These are phyloP conservation scores for Callionymus lyra DNA, from an alignment of 2,113 vertebrate genomes.

Conservation along the genomic window DNA sequence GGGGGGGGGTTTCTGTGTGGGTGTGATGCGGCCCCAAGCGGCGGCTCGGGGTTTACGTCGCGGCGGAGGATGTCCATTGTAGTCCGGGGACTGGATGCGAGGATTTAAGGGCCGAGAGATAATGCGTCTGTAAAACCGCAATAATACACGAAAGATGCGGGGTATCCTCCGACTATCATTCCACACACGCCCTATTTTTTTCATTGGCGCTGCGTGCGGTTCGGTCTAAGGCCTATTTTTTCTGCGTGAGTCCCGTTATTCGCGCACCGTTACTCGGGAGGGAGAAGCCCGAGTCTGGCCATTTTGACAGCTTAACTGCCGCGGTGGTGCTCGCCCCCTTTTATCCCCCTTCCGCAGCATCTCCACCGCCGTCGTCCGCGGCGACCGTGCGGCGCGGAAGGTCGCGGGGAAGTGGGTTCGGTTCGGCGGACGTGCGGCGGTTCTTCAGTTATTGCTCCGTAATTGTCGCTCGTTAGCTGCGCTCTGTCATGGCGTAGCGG, in stretches of 20 bases:
- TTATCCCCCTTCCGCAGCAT: constrained; percentile 1
- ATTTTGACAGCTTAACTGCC: constrained; percentile 54
- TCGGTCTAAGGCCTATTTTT: background rate
- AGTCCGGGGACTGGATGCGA: constrained; percentile 61
- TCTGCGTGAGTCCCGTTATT: background rate
- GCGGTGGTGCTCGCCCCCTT: constrained; percentile 16
- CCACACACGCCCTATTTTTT: background rate
- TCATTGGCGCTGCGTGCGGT: background rate
- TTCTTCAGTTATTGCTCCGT: background rate
- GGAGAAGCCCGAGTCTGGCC: constrained; percentile 34
- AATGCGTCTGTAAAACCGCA: constrained; percentile 21
- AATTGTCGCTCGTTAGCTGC: no score
- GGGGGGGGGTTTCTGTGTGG: background rate
- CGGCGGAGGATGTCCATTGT: constrained; percentile 67
- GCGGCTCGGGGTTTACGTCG: constrained; percentile 33
- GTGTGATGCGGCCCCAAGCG: constrained; percentile 7
- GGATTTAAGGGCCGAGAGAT: constrained; percentile 62
- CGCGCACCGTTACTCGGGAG: background rate
- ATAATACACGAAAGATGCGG: background rate
- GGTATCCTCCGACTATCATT: background rate
- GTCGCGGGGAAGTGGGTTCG: background rate
- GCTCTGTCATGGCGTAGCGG: no score
- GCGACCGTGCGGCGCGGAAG: no score
- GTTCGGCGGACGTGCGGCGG: background rate
- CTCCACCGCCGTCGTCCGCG: no score